Evolutionary conservation across 2,888 invertebrate genomes (phyloP), one percentile per base, ranked within the genome.

Genomic region (Linhomoeus sp.): DNA sequence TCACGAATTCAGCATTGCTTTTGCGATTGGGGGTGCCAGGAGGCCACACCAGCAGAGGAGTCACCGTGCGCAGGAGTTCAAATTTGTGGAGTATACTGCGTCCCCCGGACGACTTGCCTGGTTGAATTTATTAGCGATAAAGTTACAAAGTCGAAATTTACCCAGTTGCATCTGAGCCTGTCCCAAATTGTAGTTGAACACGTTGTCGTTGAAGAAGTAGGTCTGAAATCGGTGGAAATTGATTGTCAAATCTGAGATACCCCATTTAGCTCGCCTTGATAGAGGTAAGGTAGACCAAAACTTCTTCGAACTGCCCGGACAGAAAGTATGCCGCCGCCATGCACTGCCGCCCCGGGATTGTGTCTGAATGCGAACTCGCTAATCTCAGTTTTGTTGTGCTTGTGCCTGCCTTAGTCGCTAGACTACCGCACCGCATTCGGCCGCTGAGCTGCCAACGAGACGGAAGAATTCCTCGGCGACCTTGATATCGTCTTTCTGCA

Each of bases 251-350:
- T 20, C 45, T 9, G 7, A 41, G 12, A 36, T 40, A 5, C 14
- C 41, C 12, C 14, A 37, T 17, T 41, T 2, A n/a, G 3, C 25
- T 29, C 51, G 69, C 69, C 67, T 90, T 85, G 62, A 97, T 88
- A 0, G 92, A 92, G 65, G 87, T 86, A 58, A 97, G 75, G 64
- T 94, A 97, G 25, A 92, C 80, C 20, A 90, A 74, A 41, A 90
- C 92, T 69, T 97, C 90, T 60, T 92, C 90, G 67, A 86, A 92
- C 67, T 92, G 88, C 22, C 79, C 79, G 42, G 84, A 78, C 3
- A 97, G 73, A 69, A 97, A 97, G 70, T 86, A 87, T 3, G 85
- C 85, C 0, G 92, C 87, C 0, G 94, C 87, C 92, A 97, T 94
- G 65, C 92, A 88, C 67, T 97, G 90, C 26, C 97, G 74, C 1